Evolutionary conservation across 2,113 vertebrate species (phyloP).

Genomic region (Delphinus delphis): DNA sequence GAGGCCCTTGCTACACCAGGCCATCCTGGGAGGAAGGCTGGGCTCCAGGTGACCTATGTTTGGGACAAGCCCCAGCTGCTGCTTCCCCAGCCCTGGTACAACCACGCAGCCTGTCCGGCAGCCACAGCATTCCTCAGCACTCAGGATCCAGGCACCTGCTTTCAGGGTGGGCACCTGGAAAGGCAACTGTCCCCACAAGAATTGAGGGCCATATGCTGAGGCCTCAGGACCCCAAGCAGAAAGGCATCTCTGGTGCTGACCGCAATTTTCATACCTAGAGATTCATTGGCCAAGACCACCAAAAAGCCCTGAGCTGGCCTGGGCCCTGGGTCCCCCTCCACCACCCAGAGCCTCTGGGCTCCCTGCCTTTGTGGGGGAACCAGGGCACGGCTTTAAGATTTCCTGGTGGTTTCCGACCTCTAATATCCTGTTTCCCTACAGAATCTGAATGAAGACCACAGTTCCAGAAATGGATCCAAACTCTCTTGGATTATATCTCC

Average conservation of each 20-base stretch:
- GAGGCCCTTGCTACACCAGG: background rate
- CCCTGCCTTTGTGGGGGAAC: background rate
- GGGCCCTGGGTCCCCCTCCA: fast-evolving
- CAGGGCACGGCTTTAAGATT: background rate
- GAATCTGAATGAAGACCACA: background rate
- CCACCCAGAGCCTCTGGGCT: background rate
- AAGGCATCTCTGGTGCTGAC: background rate
- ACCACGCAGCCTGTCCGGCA: background rate
- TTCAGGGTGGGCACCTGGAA: background rate
- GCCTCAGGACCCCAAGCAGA: background rate
- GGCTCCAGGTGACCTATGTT: background rate
- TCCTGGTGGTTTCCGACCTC: background rate
- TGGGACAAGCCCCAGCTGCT: background rate
- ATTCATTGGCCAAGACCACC: background rate
- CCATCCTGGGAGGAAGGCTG: background rate
- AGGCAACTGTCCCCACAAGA: background rate
- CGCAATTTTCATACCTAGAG: background rate
- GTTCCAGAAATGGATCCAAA: background rate
- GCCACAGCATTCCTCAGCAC: background rate
- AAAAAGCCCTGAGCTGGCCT: background rate
- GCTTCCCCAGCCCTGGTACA: background rate
- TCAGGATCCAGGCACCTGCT: background rate
- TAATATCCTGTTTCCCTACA: background rate
- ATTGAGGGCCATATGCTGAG: background rate
- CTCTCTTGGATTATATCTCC: background rate